Percentiles rank a stretch among this genome's conserved stretches.
Conservation (phyloP, 2,888 invertebrate genomes). For the Chaitophorus viminalis region DNA sequence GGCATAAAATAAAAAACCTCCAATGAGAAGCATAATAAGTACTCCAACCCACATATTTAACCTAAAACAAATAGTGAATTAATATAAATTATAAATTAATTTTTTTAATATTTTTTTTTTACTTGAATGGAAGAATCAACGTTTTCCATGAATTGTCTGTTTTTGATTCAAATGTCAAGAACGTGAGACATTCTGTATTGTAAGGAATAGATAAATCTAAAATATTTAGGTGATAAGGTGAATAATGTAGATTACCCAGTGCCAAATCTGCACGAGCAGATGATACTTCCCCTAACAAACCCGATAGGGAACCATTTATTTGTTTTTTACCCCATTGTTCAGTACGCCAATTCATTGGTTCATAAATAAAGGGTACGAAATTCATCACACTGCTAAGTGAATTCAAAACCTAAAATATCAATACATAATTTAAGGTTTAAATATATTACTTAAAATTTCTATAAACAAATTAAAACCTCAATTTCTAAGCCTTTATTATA, state of each 20-base stretch:
- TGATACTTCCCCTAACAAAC: conserved; percentile 77
- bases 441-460: not conserved
- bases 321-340: conserved; percentile 77
- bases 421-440: conserved; percentile 32
- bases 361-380: conserved; percentile 77
- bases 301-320: conserved; percentile 76
- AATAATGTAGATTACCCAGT: conserved; percentile 82
- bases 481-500: conserved; percentile 74
- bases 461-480: conserved; percentile 70
- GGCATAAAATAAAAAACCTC: conserved; percentile 75
- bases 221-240: conserved; percentile 74
- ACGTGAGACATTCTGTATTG: conserved; percentile 84
- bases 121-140: conserved; percentile 82
- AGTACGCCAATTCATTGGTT: conserved; percentile 72
- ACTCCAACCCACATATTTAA: conserved; percentile 81
- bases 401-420: conserved; percentile 72
- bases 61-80: conserved; percentile 68
- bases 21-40: conserved; percentile 74
- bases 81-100: not conserved
- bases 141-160: conserved; percentile 87
- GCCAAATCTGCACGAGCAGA: conserved; percentile 77
- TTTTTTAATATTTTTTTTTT: conserved; percentile 65
- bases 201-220: conserved; percentile 82
- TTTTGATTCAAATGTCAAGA: conserved; percentile 82
- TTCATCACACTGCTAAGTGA: conserved; percentile 77